Evolutionary conservation across 1,140 invertebrate genomes (phyloP).

Genomic region (Tetramorium simillimum): DNA sequence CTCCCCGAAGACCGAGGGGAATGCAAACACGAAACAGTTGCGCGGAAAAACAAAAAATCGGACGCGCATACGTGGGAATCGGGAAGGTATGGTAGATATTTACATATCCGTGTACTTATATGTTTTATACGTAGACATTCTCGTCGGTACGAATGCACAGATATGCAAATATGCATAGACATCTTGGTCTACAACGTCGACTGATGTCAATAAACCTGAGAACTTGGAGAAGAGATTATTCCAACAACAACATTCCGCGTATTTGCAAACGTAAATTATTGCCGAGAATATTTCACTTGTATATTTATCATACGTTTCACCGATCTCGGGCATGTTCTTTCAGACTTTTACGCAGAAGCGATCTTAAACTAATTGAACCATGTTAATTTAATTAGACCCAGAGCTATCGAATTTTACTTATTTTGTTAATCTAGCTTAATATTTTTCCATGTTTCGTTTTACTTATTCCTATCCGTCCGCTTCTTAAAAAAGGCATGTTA

Average conservation of each 20-base stretch:
- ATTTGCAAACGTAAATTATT: constrained; percentile 54
- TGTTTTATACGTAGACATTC: constrained; percentile 27
- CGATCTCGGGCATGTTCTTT: constrained; percentile 1
- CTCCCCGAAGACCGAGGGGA: not conserved
- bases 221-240: constrained; percentile 50
- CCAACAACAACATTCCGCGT: constrained; percentile 42
- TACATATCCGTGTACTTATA: constrained; percentile 33
- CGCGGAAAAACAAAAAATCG: not conserved
- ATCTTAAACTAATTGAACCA: not conserved
- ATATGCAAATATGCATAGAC: constrained; percentile 56
- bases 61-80: not conserved
- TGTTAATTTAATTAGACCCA: not conserved
- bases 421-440: not conserved
- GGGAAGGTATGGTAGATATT: constrained; percentile 30
- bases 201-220: constrained; percentile 55
- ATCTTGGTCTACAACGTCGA: constrained; percentile 38
- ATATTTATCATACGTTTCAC: constrained; percentile 25
- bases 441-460: not conserved
- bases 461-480: not conserved
- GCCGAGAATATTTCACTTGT: constrained; percentile 30
- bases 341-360: not conserved
- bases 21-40: constrained; percentile 26
- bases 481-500: too few species aligned
- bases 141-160: constrained; percentile 20
- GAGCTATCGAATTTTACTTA: not conserved